Conservation (phyloP, 2,888 invertebrate genomes). For the Brenthis ino region DNA sequence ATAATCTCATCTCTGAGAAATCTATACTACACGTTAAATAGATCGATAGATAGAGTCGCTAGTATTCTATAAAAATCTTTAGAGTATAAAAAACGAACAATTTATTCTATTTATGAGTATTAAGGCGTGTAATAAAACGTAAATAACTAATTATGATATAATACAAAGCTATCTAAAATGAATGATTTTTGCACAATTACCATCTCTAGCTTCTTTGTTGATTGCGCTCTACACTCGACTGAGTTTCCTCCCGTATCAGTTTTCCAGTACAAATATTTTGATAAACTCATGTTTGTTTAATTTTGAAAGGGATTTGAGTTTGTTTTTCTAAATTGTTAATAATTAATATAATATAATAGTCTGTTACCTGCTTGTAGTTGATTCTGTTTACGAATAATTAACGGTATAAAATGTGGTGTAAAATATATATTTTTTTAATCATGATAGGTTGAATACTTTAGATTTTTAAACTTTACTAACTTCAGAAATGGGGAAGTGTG, state of each 20-base stretch:
- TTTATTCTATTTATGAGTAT: too few relatives aligned
- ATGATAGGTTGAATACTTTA: too few relatives aligned
- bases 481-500: too few relatives aligned
- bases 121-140: too few relatives aligned
- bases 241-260: conserved; percentile 8
- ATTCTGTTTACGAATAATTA: neutral
- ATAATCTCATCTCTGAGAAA: too few relatives aligned
- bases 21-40: too few relatives aligned
- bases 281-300: conserved; percentile 17
- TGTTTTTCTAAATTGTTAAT: conserved; percentile 3
- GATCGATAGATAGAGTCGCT: too few relatives aligned
- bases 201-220: conserved; percentile 8
- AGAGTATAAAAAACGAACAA: too few relatives aligned
- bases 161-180: conserved; percentile 4
- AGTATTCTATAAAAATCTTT: too few relatives aligned
- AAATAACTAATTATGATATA: neutral
- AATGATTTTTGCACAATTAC: conserved; percentile 17
- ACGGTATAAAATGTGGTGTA: too few relatives aligned
- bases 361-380: neutral
- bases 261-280: conserved; percentile 25
- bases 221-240: conserved; percentile 14
- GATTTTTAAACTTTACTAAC: too few relatives aligned
- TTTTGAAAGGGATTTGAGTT: conserved; percentile 21
- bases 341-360: neutral
- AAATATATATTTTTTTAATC: too few relatives aligned